Evolutionary conservation across 1,140 invertebrate genomes (phyloP).

Genomic region (Epicauta chinensis): DNA sequence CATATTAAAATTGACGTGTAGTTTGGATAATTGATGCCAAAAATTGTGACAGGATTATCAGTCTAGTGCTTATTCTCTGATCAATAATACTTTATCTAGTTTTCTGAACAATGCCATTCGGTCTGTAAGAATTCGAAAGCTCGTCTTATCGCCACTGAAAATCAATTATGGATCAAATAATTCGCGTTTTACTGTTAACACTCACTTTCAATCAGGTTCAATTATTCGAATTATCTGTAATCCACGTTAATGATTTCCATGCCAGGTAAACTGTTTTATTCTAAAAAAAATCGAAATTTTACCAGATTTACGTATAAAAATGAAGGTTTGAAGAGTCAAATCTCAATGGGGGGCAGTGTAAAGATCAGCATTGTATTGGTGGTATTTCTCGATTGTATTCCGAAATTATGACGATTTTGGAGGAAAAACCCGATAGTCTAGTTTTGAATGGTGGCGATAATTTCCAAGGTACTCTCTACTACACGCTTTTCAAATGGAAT

Average conservation of each 20-base stretch:
- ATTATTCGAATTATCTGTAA: conserved; percentile 57
- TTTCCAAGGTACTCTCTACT: conserved; percentile 82
- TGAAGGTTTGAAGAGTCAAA: conserved; percentile 66
- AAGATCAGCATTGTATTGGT: conserved; percentile 54
- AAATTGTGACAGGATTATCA: no score
- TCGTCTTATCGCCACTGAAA: no score
- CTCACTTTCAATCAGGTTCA: no score
- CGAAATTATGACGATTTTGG: conserved; percentile 48
- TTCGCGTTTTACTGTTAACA: no score
- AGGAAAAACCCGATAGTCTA: conserved; percentile 54
- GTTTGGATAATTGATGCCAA: no score
- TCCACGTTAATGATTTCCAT: conserved; percentile 78
- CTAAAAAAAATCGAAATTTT: neutral
- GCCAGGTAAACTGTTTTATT: conserved; percentile 56
- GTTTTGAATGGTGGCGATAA: conserved; percentile 78
- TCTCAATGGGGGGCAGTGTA: conserved; percentile 53
- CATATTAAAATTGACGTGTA: no score
- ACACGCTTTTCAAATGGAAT: conserved; percentile 67
- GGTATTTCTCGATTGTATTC: conserved; percentile 64
- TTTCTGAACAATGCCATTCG: no score
- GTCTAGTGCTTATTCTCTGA: no score
- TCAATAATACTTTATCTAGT: no score
- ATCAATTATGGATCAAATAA: no score
- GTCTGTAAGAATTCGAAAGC: no score
- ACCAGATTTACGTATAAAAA: no score